Conservation (phyloP, 1,140 invertebrate genomes). For the Trachymyrmex septentrionalis region DNA sequence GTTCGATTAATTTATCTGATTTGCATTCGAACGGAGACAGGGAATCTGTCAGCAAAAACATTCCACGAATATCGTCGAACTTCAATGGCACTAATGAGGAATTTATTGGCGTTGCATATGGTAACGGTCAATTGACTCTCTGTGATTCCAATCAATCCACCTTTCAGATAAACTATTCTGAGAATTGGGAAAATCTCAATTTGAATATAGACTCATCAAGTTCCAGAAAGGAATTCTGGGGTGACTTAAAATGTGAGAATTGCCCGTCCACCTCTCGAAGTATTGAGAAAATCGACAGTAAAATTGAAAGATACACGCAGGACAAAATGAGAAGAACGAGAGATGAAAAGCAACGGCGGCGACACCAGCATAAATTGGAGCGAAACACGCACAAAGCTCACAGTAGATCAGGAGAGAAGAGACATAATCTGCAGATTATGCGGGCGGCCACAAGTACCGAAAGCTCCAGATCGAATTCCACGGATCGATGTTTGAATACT, state of each 20-base stretch:
- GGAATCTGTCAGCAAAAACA: constrained; percentile 71
- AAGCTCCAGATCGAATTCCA: constrained; percentile 84
- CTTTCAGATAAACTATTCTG: constrained; percentile 84
- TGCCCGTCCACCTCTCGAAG: constrained; percentile 82
- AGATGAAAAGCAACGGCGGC: constrained; percentile 78
- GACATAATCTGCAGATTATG: constrained; percentile 42
- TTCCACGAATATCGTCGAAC: constrained; percentile 79
- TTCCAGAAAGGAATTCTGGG: constrained; percentile 82
- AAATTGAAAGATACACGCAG: constrained; percentile 75
- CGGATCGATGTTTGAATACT: constrained; percentile 82
- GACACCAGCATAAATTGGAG: constrained; percentile 80
- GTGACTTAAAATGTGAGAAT: constrained; percentile 83
- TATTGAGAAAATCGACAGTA: constrained; percentile 80
- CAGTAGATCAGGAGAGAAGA: background rate
- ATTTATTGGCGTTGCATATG: constrained; percentile 83
- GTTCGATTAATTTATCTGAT: constrained; percentile 67
- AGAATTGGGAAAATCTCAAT: constrained; percentile 86
- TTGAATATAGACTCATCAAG: constrained; percentile 82
- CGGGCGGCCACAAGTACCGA: constrained; percentile 79
- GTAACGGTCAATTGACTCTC: constrained; percentile 83
- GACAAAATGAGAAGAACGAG: constrained; percentile 75
- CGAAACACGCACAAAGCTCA: constrained; percentile 65
- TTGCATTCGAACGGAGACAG: constrained; percentile 35
- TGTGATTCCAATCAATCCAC: constrained; percentile 83
- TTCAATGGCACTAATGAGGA: constrained; percentile 83